Percentiles rank a stretch among this genome's conserved stretches.
phyloP scores from a whole-genome alignment of 2,888 invertebrate species.

The Melipona bicolor region DNA sequence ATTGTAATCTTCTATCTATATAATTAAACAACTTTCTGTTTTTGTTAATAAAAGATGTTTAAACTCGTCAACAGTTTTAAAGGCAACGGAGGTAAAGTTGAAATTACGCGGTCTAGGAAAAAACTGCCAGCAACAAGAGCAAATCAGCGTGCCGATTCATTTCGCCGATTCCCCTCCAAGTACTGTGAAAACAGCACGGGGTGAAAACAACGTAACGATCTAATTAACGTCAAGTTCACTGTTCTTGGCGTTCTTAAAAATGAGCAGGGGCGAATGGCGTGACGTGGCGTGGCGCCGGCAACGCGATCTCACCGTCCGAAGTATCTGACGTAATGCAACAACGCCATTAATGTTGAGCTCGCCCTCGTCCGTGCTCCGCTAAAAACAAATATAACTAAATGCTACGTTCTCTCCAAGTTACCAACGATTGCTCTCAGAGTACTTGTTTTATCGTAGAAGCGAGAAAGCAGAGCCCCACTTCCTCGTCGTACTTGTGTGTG shows the following conservation, averaged over 20 bases:
- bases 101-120: background rate
- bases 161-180: background rate
- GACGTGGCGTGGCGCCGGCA: background rate
- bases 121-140: background rate
- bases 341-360: slow-evolving; percentile 27
- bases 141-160: background rate
- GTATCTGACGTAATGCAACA: slow-evolving; percentile 18
- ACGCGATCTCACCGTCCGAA: slow-evolving; percentile 9
- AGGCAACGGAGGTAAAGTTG: background rate
- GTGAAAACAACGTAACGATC: slow-evolving; percentile 21
- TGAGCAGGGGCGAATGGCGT: background rate
- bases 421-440: background rate
- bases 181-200: no score
- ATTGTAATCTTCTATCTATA: no score
- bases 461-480: background rate
- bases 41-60: background rate
- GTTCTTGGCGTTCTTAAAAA: slow-evolving; percentile 15
- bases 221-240: slow-evolving; percentile 37
- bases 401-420: background rate
- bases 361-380: background rate
- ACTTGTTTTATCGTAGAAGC: background rate
- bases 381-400: slow-evolving; percentile 22
- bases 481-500: no score
- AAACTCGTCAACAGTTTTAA: background rate
- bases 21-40: no score